These are phyloP conservation scores for Macrochelys suwanniensis DNA, from an alignment of 2,797 vertebrate species.

Conservation along the genomic window DNA sequence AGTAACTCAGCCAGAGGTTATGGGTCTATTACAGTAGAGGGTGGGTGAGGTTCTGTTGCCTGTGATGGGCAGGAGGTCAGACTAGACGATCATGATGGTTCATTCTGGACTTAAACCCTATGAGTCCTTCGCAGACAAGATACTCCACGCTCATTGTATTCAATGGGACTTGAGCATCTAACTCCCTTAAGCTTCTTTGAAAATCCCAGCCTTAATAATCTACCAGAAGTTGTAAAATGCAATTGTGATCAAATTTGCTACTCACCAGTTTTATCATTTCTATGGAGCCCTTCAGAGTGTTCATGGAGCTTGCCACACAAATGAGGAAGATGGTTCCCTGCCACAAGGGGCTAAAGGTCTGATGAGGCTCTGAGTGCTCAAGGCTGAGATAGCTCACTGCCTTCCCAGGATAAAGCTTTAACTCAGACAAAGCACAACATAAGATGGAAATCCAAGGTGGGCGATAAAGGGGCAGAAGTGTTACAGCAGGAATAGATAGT, in stretches of 20 bases:
- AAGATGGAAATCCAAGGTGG: neutral
- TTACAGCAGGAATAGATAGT: neutral
- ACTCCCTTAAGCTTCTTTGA: neutral
- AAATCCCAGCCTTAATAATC: neutral
- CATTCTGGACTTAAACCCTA: neutral
- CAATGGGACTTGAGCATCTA: neutral
- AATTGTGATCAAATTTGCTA: neutral
- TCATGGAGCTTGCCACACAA: neutral
- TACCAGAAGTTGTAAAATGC: neutral
- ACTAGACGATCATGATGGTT: neutral
- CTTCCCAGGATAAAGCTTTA: neutral
- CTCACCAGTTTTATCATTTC: neutral
- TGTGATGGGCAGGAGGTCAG: neutral
- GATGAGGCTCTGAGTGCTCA: neutral
- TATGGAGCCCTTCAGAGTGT: neutral
- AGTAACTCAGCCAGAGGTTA: neutral
- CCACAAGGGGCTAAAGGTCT: neutral
- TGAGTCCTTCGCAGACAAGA: neutral
- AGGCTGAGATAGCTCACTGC: neutral
- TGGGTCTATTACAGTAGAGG: neutral
- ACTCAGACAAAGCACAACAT: neutral
- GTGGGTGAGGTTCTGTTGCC: neutral
- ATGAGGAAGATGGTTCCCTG: neutral
- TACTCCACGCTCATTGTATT: neutral
- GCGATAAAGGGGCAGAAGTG: neutral